Conservation (phyloP, 2,888 invertebrate species). For the Agrotis clavis region DNA sequence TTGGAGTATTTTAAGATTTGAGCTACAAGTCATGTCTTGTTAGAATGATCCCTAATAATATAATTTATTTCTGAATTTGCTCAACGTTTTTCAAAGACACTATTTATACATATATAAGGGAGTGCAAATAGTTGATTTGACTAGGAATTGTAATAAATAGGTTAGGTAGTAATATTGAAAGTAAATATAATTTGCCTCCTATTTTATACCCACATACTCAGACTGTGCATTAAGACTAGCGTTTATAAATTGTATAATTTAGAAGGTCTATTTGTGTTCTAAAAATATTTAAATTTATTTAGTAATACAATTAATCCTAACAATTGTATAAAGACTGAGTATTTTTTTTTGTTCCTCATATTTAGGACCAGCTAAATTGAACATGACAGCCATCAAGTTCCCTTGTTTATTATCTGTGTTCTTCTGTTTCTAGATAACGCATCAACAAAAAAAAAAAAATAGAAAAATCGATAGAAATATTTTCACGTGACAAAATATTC, state of each 20-base stretch:
- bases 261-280: slow-evolving; percentile 37
- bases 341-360: slow-evolving; percentile 52
- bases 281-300: slow-evolving; percentile 43
- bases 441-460: slow-evolving; percentile 6
- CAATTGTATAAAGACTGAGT: slow-evolving; percentile 68
- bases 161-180: slow-evolving; percentile 64
- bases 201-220: slow-evolving; percentile 61
- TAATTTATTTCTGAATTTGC: slow-evolving; percentile 78
- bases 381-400: slow-evolving; percentile 53
- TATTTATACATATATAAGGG: slow-evolving; percentile 65
- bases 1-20: slow-evolving; percentile 62
- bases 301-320: slow-evolving; percentile 62
- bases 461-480: slow-evolving; percentile 11
- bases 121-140: slow-evolving; percentile 67
- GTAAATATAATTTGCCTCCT: slow-evolving; percentile 65
- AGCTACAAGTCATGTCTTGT: slow-evolving; percentile 63
- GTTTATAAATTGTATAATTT: slow-evolving; percentile 53
- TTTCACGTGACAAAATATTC: slow-evolving; percentile 35
- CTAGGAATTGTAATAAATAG: slow-evolving; percentile 75
- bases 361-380: slow-evolving; percentile 38
- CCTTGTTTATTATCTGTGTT: slow-evolving; percentile 47
- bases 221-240: slow-evolving; percentile 62
- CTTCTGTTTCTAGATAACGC: slow-evolving; percentile 32
- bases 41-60: slow-evolving; percentile 57
- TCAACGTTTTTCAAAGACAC: slow-evolving; percentile 77